Evolutionary conservation across 1,140 invertebrate genomes (phyloP), one percentile per base, ranked within the genome.

Genomic region (Zaprionus ornatus): DNA sequence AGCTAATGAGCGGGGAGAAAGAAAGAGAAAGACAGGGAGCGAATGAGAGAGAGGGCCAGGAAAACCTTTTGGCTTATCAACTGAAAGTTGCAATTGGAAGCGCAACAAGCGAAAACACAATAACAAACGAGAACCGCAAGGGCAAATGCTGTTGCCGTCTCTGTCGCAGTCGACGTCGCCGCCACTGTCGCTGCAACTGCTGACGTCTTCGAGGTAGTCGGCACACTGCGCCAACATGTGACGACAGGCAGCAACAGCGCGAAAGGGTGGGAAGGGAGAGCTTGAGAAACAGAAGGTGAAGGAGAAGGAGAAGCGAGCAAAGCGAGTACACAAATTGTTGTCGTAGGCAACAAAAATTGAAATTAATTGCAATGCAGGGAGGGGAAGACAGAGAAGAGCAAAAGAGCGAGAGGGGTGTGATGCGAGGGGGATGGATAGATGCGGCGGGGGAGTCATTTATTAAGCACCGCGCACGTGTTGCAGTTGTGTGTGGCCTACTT

Each of bases 291-390:
- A 55, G 42, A 52, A 45, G 55, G 12, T 23, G 40, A 42, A 45
- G 45, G 55, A 73, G 50, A 55, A 60, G 54, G 42, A 69, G 52
- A 62, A 66, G 57, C 40, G 56, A 71, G 45, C 62, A 54, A 70
- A 61, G 29, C 25, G 56, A 67, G 42, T 68, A 62, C 23, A 61
- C 19, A 60, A 74, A 68, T 79, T 78, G 62, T 88, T 84, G 77
- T 88, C 84, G 77, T 88, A 83, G 84, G 80, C 84, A 78, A 71
- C 64, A 57, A 64, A 32, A 80, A 85, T 72, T 83, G 37, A 61
- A 77, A 83, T 87, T 88, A 83, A 87, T 88, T 73, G 77, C 48
- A 85, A 78, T 61, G 63, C 59, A 25, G 32, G 56, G 52, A 23
- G 54, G 17, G 10, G 12, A 21, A 29, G 19, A 12, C 70, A 65